Evolutionary conservation across 2,888 invertebrate genomes (phyloP), one percentile per base, ranked within the genome.

Genomic region (Amiota communis): DNA sequence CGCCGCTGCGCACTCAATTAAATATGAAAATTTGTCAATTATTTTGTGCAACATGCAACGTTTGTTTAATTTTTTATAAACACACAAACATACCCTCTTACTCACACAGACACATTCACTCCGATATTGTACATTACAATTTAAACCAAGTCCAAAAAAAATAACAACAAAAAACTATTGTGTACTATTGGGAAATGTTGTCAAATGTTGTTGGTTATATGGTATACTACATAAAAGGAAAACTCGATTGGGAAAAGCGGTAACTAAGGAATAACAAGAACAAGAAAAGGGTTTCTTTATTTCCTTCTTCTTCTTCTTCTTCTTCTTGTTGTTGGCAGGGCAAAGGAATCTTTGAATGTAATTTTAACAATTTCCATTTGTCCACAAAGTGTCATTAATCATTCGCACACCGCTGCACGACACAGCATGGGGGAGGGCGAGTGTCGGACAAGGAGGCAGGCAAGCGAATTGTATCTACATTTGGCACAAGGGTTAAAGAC

Each of bases 361-460:
- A 88, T 87, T 87, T 87, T 86, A 87, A 87, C 87, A 87, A 88
- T 88, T 88, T 88, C 87, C 87, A 88, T 88, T 88, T 88, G 88
- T 88, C 88, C 88, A 82, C 85, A 79, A 85, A 81, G 82, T 84
- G 80, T 81, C 88, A 88, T 88, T 88, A 88, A 88, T 88, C 88
- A 88, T 88, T 88, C 82, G 80, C 82, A 87, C 83, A 81, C 81
- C 77, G 84, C 82, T 85, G 85, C 77, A 73, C 82, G 84, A 76
- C 81, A 49, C 48, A 15, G 23, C 48, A 61, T n/a, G 23, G 47
- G 36, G 53, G 53, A 51, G 51, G 47, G 46, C 65, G 48, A 17
- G 12, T n/a, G 15, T 36, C 46, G 64, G 11, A 4, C 15, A 63
- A 46, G 13, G 63, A 36, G 12, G n/a, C 63, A 64, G 65, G 59